Evolutionary conservation across 2,888 invertebrate species (phyloP).

Genomic region (Siphonodentalium dalli): DNA sequence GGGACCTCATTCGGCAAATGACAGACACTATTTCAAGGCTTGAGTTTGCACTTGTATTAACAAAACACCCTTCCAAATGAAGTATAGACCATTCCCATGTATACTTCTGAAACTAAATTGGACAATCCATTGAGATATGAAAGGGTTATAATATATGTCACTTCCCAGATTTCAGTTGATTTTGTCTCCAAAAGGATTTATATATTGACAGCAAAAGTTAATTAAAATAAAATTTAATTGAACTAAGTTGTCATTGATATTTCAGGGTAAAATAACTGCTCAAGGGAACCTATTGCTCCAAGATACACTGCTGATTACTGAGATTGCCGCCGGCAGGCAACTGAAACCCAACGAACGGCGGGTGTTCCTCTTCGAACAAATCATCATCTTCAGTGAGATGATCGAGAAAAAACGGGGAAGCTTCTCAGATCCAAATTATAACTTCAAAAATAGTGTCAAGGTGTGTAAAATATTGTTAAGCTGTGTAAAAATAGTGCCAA

Average conservation of each 20-base stretch:
- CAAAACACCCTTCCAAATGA: too few relatives aligned
- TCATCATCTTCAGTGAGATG: constrained; percentile 88
- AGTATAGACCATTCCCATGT: too few relatives aligned
- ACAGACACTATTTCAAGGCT: too few relatives aligned
- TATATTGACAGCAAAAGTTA: too few relatives aligned
- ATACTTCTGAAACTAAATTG: too few relatives aligned
- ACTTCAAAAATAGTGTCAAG: constrained; percentile 95
- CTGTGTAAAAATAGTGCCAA: not conserved
- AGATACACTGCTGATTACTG: constrained; percentile 66
- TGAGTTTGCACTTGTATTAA: too few relatives aligned
- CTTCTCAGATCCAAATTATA: constrained; percentile 91
- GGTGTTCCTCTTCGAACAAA: constrained; percentile 98
- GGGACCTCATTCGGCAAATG: too few relatives aligned
- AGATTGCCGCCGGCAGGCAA: constrained; percentile 63
- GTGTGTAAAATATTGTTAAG: constrained; percentile 30
- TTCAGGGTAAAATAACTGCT: constrained; percentile 92
- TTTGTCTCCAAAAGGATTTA: too few relatives aligned
- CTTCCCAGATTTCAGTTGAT: too few relatives aligned
- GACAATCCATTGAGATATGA: too few relatives aligned
- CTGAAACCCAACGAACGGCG: constrained; percentile 83
- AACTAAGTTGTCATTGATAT: constrained; percentile 34
- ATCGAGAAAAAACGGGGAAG: constrained; percentile 84
- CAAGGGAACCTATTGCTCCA: constrained; percentile 89
- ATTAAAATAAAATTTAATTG: too few relatives aligned
- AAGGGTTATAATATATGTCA: too few relatives aligned